A percentile compares a stretch with the other conserved stretches of the same genome.
phyloP scores from a whole-genome alignment of 2,113 vertebrate genomes.

The Ardeotis arabs region DNA sequence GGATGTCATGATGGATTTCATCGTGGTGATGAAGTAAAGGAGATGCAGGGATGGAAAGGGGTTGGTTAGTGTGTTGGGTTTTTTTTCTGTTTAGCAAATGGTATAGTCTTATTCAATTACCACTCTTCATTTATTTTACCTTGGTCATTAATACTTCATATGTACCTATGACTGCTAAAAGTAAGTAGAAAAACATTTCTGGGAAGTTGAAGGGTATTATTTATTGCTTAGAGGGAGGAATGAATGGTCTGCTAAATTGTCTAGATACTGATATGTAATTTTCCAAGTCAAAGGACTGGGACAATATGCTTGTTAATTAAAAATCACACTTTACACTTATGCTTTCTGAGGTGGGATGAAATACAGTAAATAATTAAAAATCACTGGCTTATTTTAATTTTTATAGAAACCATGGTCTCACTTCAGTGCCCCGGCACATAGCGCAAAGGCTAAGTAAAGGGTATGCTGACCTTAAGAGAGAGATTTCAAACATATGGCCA shows the following conservation, averaged over 20 bases:
- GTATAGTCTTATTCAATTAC: background rate
- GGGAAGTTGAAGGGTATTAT: constrained; percentile 18
- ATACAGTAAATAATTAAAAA: constrained; percentile 45
- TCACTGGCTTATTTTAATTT: constrained; percentile 48
- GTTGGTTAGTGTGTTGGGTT: background rate
- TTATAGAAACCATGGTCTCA: constrained; percentile 33
- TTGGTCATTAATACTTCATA: background rate
- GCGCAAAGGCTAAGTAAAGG: constrained; percentile 11
- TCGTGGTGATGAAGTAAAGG: constrained; percentile 9
- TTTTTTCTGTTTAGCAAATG: background rate
- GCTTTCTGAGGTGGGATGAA: constrained; percentile 35
- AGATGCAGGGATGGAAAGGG: background rate
- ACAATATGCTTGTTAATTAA: constrained; percentile 69
- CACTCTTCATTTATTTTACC: background rate
- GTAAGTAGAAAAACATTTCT: background rate
- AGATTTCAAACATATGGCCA: constrained; percentile 13
- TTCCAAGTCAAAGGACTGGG: constrained; percentile 67
- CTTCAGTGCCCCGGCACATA: constrained; percentile 52
- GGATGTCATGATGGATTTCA: background rate
- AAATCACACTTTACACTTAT: constrained; percentile 49
- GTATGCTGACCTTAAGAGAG: constrained; percentile 41
- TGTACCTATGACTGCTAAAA: background rate
- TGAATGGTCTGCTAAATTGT: constrained; percentile 46
- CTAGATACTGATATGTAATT: constrained; percentile 57
- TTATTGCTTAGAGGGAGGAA: constrained; percentile 10